Evolutionary conservation across 2,888 invertebrate genomes (phyloP).

Genomic region (Diaphora mendica): DNA sequence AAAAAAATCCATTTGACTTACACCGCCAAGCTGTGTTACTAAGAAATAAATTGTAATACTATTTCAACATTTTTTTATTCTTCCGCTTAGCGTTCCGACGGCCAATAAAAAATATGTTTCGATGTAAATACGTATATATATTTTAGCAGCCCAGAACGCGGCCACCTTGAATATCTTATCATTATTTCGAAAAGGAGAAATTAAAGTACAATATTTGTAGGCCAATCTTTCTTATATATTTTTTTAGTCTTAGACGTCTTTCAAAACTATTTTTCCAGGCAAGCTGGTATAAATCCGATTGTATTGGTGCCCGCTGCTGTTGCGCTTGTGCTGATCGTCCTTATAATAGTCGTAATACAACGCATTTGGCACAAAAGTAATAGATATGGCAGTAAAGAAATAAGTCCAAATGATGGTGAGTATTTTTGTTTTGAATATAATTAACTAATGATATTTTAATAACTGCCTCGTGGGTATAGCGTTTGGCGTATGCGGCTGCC

Average conservation of each 20-base stretch:
- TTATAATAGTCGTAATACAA: conserved; percentile 64
- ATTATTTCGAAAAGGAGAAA: too few species aligned
- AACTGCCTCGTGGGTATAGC: too few species aligned
- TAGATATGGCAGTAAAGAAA: conserved; percentile 50
- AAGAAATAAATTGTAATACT: neutral
- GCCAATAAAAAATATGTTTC: too few species aligned
- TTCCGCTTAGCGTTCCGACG: too few species aligned
- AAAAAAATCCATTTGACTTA: neutral
- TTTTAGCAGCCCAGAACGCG: too few species aligned
- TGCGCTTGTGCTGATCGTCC: conserved; percentile 61
- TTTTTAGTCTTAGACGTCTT: neutral
- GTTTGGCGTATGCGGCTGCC: too few species aligned
- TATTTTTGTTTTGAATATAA: conserved; percentile 5
- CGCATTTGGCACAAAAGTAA: conserved; percentile 64
- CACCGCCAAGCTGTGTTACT: neutral
- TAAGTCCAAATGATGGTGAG: conserved; percentile 28
- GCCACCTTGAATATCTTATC: too few species aligned
- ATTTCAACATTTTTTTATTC: neutral
- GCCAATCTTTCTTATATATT: neutral
- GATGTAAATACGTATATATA: too few species aligned
- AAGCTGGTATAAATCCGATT: conserved; percentile 70
- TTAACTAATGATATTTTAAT: neutral
- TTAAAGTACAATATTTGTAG: too few species aligned
- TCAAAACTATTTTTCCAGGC: conserved; percentile 53
- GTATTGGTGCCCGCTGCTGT: conserved; percentile 66